Evolutionary conservation across 2,113 vertebrate species (phyloP).

Genomic region (Brachyistius frenatus): DNA sequence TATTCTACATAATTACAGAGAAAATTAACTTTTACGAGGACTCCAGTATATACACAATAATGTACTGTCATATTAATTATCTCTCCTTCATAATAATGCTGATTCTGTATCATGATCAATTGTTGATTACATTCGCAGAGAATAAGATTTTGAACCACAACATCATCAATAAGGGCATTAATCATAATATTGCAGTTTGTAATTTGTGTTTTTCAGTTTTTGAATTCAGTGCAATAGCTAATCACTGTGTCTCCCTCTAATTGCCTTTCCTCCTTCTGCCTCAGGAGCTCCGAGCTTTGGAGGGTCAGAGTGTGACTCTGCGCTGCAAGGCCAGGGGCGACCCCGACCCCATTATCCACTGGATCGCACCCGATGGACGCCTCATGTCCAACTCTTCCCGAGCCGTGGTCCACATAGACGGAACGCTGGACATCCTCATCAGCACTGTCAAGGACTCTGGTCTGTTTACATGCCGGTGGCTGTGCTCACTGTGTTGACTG

Average conservation of each 20-base stretch:
- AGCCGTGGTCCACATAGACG: constrained; percentile 91
- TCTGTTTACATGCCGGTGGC: constrained; percentile 62
- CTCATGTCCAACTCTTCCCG: constrained; percentile 97
- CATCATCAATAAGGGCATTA: constrained; percentile 27
- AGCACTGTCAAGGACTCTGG: constrained; percentile 96
- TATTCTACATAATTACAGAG: constrained; percentile 57
- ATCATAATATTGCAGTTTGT: too few relatives aligned
- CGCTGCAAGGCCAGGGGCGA: constrained; percentile 96
- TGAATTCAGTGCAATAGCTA: background rate
- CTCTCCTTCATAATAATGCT: constrained; percentile 15
- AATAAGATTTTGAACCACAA: constrained; percentile 16
- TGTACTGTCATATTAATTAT: constrained; percentile 39
- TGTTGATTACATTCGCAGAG: constrained; percentile 22
- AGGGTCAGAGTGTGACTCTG: constrained; percentile 94
- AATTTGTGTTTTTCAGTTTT: background rate
- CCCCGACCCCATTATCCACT: constrained; percentile 96
- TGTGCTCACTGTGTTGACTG: constrained; percentile 51
- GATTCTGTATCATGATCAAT: constrained; percentile 49
- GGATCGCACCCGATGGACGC: constrained; percentile 98
- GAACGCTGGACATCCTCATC: constrained; percentile 96
- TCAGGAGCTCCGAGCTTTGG: constrained; percentile 92
- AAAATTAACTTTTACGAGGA: constrained; percentile 44
- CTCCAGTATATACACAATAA: constrained; percentile 2
- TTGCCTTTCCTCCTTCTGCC: constrained; percentile 8
- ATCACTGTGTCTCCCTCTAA: background rate